Evolutionary conservation across 2,113 vertebrate genomes (phyloP).

Genomic region (Hassar affinis): DNA sequence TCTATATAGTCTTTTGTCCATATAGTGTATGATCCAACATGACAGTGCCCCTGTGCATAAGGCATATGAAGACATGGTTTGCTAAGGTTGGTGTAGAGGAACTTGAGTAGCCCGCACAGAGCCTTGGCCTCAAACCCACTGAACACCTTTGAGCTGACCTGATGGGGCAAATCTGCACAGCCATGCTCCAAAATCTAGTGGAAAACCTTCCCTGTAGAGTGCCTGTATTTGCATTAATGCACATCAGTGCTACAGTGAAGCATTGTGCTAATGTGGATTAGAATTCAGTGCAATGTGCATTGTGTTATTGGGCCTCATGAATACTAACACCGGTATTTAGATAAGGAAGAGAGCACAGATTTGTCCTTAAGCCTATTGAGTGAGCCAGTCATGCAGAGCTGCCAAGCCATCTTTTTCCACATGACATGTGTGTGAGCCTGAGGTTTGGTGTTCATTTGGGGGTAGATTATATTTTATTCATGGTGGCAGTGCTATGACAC

Average conservation of each 20-base stretch:
- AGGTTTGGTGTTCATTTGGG: conserved; percentile 17
- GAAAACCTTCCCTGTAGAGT: no score
- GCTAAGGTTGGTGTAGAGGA: no score
- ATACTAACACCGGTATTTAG: conserved; percentile 29
- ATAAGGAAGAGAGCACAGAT: conserved; percentile 45
- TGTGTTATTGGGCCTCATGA: conserved; percentile 30
- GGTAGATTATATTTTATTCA: conserved; percentile 28
- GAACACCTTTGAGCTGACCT: no score
- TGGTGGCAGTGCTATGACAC: neutral
- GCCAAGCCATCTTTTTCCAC: conserved; percentile 39
- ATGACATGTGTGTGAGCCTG: conserved; percentile 17
- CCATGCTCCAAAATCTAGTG: no score
- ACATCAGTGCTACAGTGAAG: conserved; percentile 3
- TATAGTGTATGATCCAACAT: no score
- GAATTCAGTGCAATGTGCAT: conserved; percentile 8
- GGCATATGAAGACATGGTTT: no score
- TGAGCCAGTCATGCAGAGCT: conserved; percentile 40
- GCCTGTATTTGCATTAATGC: neutral
- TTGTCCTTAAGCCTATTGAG: conserved; percentile 39
- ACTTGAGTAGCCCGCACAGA: no score
- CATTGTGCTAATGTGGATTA: conserved; percentile 12
- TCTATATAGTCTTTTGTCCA: no score
- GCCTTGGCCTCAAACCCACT: no score
- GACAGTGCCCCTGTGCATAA: no score
- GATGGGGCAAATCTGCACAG: no score